Evolutionary conservation across 2,113 vertebrate genomes (phyloP), one percentile per base, ranked within the genome.

Genomic region (Poeciliopsis retropinna): DNA sequence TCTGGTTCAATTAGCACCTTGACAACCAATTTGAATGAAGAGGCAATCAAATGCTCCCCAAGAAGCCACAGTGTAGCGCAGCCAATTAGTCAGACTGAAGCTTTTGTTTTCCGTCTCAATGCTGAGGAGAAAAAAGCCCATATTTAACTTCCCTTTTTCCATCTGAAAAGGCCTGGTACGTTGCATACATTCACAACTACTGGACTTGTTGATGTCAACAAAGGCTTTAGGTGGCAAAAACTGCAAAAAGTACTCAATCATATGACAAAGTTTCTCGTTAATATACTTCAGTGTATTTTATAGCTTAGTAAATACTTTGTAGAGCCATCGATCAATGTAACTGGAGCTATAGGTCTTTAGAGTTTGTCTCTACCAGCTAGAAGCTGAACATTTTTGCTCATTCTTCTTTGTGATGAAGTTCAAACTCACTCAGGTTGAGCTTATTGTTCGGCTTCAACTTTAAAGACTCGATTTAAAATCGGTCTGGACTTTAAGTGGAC

Each of bases 1-100:
- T 65, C 44, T 29, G 13, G 7, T 64, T 78, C 81, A 86, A 80
- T 86, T 85, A 79, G 69, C 67, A 76, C 76, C 69, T 67, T 28
- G 74, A 83, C 68, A 79, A 72, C 15, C 12, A 64, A 68, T 78
- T 11, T 77, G 60, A 70, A 82, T 41, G 67, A 63, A 31, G 67
- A 83, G 68, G 75, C 78, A 83, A 85, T 89, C 81, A 77, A 67
- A 80, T 63, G 66, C 70, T 69, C 80, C 60, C 17, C 76, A 74
- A 29, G 67, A 68, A 19, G 41, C 61, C 68, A 64, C 63, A n/a
- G 61, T 73, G 25, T 70, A 39, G 64, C 66, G 17, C 60, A 57
- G 22, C 22, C 75, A 72, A 62, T 65, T 72, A 76, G 64, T 73
- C 76, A 64, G 28, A 19, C 29, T 63, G 80, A 60, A 41, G 41